A percentile compares a stretch with the other conserved stretches of the same genome.
Evolutionary conservation across 64 coral and sea anemone species (phyloP).

Genomic region (Dendronephthya gigantea): DNA sequence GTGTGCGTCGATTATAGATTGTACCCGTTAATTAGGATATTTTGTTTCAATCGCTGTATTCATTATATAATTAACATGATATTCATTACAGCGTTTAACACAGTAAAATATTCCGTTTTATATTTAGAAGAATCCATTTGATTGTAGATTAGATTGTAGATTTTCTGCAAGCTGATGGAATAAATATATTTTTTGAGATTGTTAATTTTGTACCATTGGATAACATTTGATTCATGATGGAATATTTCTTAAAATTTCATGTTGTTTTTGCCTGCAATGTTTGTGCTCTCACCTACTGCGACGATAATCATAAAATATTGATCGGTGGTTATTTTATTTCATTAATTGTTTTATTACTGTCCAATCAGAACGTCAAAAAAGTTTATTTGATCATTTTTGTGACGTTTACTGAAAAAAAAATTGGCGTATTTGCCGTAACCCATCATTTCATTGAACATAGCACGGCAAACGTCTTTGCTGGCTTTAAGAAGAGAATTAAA

Average conservation of each 20-base stretch:
- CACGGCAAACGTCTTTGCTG: neutral
- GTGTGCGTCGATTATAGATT: too few relatives aligned
- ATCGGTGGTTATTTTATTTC: neutral
- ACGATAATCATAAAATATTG: neutral
- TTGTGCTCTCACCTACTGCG: neutral
- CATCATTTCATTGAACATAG: neutral
- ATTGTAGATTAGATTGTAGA: too few relatives aligned
- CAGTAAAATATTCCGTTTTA: too few relatives aligned
- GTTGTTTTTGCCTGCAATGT: neutral
- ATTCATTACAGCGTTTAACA: too few relatives aligned
- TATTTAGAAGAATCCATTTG: too few relatives aligned
- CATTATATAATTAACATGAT: too few relatives aligned
- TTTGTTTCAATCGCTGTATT: too few relatives aligned
- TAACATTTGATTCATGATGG: too few relatives aligned
- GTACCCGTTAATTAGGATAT: too few relatives aligned
- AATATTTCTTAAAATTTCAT: neutral
- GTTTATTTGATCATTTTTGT: neutral
- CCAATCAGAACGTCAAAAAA: neutral
- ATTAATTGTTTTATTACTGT: neutral
- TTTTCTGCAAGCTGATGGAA: too few relatives aligned
- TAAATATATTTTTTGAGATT: too few relatives aligned
- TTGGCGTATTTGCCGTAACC: neutral
- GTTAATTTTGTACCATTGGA: too few relatives aligned
- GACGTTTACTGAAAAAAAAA: neutral
- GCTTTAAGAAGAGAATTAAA: neutral